These are phyloP conservation scores for Adelges cooleyi DNA, from an alignment of 1,140 invertebrate species.

Conservation along the genomic window DNA sequence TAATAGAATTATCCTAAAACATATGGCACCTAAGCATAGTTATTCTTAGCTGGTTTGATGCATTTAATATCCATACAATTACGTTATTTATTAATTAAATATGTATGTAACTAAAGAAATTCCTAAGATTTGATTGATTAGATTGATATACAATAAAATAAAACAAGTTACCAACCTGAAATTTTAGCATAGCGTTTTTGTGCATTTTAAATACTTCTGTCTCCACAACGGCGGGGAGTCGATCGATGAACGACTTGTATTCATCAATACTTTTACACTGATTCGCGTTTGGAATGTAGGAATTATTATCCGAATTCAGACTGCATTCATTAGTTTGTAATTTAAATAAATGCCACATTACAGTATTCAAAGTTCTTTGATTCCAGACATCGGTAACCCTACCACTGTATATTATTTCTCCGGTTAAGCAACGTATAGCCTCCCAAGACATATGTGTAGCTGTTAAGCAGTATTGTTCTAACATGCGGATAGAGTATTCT, in stretches of 20 bases:
- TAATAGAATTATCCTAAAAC: too few relatives aligned
- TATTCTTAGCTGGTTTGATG: too few relatives aligned
- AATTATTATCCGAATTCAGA: constrained; percentile 45
- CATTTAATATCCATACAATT: too few relatives aligned
- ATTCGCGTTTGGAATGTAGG: constrained; percentile 41
- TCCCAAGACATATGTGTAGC: constrained; percentile 62
- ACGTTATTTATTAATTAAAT: too few relatives aligned
- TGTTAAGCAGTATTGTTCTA: constrained; percentile 66
- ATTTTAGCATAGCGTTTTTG: constrained; percentile 80
- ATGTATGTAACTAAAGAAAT: too few relatives aligned
- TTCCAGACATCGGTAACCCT: constrained; percentile 84
- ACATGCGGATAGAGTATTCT: constrained; percentile 69
- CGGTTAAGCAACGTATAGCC: constrained; percentile 74
- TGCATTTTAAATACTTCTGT: constrained; percentile 84
- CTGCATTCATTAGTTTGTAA: constrained; percentile 50
- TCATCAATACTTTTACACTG: constrained; percentile 41
- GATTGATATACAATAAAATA: too few relatives aligned
- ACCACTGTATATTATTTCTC: constrained; percentile 81
- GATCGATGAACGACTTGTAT: not conserved
- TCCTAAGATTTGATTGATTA: too few relatives aligned
- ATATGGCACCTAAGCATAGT: too few relatives aligned
- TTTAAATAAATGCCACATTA: constrained; percentile 67
- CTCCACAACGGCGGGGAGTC: not conserved
- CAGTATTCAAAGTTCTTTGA: constrained; percentile 69
- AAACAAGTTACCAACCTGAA: too few relatives aligned